Conservation (phyloP, 2,113 vertebrate species). For the Syngnathus scovelli region DNA sequence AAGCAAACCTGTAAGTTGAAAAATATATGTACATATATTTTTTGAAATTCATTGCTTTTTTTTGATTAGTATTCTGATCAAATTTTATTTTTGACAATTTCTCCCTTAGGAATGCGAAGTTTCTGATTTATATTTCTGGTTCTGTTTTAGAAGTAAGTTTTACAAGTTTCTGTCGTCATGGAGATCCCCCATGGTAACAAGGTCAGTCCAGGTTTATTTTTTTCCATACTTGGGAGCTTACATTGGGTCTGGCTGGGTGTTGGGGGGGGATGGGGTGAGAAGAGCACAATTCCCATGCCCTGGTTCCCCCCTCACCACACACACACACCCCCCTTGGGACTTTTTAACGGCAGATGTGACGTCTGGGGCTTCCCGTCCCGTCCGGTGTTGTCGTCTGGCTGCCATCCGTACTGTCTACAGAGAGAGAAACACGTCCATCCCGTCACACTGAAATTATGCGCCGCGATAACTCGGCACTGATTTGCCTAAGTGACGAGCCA, state of each 20-base stretch:
- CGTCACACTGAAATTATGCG: not conserved
- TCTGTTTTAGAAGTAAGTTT: too few relatives aligned
- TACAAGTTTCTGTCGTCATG: not conserved
- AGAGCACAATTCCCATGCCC: slow-evolving; percentile 70
- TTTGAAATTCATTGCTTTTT: too few relatives aligned
- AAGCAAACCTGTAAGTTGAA: not conserved
- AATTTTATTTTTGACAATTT: too few relatives aligned
- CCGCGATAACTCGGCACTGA: not conserved
- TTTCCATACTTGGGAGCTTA: not conserved
- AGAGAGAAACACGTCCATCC: not conserved
- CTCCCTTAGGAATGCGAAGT: too few relatives aligned
- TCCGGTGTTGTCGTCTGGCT: slow-evolving; percentile 3
- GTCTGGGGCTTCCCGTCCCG: slow-evolving; percentile 51
- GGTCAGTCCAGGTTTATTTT: not conserved
- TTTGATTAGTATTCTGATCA: too few relatives aligned
- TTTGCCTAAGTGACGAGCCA: not conserved
- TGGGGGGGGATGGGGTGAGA: not conserved
- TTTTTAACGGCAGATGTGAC: slow-evolving; percentile 68
- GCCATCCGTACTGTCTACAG: slow-evolving; percentile 4
- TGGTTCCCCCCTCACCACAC: slow-evolving; percentile 25
- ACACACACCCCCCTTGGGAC: slow-evolving; percentile 37
- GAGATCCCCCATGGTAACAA: not conserved
- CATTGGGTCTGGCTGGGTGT: not conserved
- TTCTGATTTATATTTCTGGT: too few relatives aligned
- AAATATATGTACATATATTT: too few relatives aligned